phyloP scores from a whole-genome alignment of 53 echinoderm and acorn worm species.

The Arbacia lixula region DNA sequence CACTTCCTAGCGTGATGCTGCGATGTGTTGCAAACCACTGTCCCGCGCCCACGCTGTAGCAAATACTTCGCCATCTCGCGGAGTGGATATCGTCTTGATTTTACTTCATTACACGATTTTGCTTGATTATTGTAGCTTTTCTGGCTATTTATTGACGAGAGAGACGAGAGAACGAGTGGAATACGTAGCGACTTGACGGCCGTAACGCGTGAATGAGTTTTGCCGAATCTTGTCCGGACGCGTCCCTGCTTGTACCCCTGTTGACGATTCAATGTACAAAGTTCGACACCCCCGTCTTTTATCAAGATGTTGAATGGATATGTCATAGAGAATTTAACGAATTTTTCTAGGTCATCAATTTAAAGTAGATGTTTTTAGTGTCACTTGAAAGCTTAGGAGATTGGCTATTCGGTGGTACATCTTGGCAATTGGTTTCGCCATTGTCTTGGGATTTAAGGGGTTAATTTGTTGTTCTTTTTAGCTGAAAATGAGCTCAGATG shows the following conservation, averaged over 20 bases:
- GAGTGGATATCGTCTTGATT: background rate
- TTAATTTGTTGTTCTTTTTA: background rate
- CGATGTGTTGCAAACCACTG: conserved; percentile 2
- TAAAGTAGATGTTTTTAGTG: conserved; percentile 51
- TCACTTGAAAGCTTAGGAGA: conserved; percentile 23
- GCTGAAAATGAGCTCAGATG: conserved; percentile 22
- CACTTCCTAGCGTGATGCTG: background rate
- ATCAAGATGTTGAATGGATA: conserved; percentile 4
- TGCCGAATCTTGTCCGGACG: conserved; percentile 37
- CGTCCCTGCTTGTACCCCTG: conserved; percentile 51
- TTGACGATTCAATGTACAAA: conserved; percentile 40
- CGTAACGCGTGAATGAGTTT: conserved; percentile 47
- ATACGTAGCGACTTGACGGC: background rate
- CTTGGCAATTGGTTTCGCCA: background rate
- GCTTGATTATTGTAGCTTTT: too few relatives aligned
- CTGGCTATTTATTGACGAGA: too few relatives aligned
- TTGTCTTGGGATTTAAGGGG: conserved; percentile 3
- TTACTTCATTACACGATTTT: too few relatives aligned
- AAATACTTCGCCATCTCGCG: conserved; percentile 4
- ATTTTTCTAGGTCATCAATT: conserved; percentile 52
- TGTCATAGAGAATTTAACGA: conserved; percentile 65
- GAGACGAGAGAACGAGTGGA: background rate
- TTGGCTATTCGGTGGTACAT: conserved; percentile 18
- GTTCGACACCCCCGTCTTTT: conserved; percentile 51
- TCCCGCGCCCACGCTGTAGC: background rate